A percentile compares a stretch with the other conserved stretches of the same genome.
Evolutionary conservation across 2,797 vertebrate species (phyloP).

Genomic region (Phoxinus dragarum): DNA sequence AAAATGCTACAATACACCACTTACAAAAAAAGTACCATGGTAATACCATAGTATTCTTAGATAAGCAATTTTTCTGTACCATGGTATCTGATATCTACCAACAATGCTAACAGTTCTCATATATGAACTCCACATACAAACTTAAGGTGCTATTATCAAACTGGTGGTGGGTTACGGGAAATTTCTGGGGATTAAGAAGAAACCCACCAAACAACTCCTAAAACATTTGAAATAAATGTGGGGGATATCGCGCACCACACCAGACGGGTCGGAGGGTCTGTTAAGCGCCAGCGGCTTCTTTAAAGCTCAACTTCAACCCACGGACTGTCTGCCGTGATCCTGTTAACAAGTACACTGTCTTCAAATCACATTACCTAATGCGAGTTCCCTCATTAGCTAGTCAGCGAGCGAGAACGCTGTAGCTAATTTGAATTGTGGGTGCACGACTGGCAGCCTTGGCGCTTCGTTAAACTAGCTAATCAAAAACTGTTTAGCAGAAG

Average conservation of each 20-base stretch:
- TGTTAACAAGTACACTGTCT: conserved; percentile 24
- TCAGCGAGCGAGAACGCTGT: neutral
- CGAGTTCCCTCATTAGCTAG: neutral
- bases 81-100: neutral
- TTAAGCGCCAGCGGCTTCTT: conserved; percentile 31
- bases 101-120: neutral
- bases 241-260: conserved; percentile 1
- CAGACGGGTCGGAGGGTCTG: conserved; percentile 19
- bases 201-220: neutral
- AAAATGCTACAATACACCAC: conserved; percentile 20
- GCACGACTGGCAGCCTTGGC: neutral
- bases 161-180: neutral
- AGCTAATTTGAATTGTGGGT: conserved; percentile 10
- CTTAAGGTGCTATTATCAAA: neutral
- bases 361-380: conserved; percentile 6
- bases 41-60: neutral
- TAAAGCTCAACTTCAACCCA: conserved; percentile 19
- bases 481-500: neutral
- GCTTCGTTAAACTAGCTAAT: neutral
- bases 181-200: neutral
- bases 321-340: conserved; percentile 12
- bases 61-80: neutral
- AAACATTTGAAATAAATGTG: neutral
- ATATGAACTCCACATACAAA: neutral
- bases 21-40: neutral